phyloP scores from a whole-genome alignment of 2,888 invertebrate genomes.

The Phorcus lineatus region DNA sequence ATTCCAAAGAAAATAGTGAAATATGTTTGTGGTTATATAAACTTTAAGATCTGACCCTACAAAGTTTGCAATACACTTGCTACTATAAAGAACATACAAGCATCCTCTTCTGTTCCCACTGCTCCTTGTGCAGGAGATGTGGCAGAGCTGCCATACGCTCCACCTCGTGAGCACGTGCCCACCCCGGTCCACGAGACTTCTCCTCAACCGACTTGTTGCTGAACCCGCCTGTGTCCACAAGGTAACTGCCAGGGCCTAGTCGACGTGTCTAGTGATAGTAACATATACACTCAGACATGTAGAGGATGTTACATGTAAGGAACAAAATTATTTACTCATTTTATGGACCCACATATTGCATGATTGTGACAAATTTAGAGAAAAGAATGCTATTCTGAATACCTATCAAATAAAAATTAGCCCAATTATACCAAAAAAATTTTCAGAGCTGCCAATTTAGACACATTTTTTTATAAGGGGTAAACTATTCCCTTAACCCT shows the following conservation, averaged over 20 bases:
- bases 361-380: too few species aligned
- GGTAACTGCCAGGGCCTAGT: constrained; percentile 71
- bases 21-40: too few species aligned
- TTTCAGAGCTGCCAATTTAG: too few species aligned
- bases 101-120: constrained; percentile 70
- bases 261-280: constrained; percentile 58
- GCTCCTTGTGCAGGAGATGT: constrained; percentile 73
- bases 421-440: too few species aligned
- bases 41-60: too few species aligned
- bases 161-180: constrained; percentile 72
- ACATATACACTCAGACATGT: background rate
- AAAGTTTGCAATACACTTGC: too few species aligned
- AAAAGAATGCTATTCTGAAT: too few species aligned
- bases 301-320: background rate
- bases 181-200: constrained; percentile 70
- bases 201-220: constrained; percentile 60
- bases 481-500: too few species aligned
- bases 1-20: too few species aligned
- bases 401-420: too few species aligned
- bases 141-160: constrained; percentile 71
- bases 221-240: constrained; percentile 67
- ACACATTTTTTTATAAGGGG: too few species aligned
- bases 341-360: too few species aligned
- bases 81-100: constrained; percentile 63
- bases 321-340: background rate